Percentiles rank a stretch among this genome's conserved stretches.
phyloP scores from a whole-genome alignment of 2,888 invertebrate species.

The Morpho deidamia region DNA sequence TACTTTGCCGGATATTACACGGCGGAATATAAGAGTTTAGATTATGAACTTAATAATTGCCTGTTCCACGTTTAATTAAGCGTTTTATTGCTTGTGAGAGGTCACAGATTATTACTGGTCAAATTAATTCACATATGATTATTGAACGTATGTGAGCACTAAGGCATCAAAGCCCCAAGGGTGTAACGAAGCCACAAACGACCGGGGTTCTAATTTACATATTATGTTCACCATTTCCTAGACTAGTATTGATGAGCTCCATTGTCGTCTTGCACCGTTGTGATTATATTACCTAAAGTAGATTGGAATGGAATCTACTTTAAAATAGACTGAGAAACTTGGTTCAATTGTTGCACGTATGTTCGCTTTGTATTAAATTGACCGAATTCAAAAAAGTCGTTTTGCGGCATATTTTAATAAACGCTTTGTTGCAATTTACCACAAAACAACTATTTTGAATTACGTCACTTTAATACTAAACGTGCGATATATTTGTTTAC shows the following conservation, averaged over 20 bases:
- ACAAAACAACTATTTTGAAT: too few relatives aligned
- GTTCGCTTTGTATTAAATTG: too few relatives aligned
- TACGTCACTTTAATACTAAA: too few relatives aligned
- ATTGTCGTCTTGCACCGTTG: background rate
- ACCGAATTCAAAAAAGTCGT: too few relatives aligned
- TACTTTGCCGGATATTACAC: too few relatives aligned
- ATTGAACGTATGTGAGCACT: background rate
- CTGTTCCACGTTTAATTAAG: conserved; percentile 1
- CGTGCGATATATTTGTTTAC: too few relatives aligned
- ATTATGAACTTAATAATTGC: background rate
- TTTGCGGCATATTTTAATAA: too few relatives aligned
- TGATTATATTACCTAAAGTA: background rate
- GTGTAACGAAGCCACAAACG: conserved; percentile 10
- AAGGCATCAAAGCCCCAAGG: conserved; percentile 7
- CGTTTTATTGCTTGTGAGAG: conserved; percentile 4
- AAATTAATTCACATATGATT: conserved; percentile 1
- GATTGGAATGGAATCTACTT: background rate
- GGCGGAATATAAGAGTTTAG: too few relatives aligned
- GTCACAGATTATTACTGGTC: background rate
- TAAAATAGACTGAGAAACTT: background rate
- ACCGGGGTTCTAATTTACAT: conserved; percentile 6
- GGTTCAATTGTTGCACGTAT: too few relatives aligned
- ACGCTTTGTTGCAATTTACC: too few relatives aligned
- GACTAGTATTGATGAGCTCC: conserved; percentile 1
- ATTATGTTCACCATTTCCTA: conserved; percentile 3